A percentile compares a stretch with the other conserved stretches of the same genome.
Evolutionary conservation across 2,113 vertebrate genomes (phyloP).

Genomic region (Zosterops hypoxanthus): DNA sequence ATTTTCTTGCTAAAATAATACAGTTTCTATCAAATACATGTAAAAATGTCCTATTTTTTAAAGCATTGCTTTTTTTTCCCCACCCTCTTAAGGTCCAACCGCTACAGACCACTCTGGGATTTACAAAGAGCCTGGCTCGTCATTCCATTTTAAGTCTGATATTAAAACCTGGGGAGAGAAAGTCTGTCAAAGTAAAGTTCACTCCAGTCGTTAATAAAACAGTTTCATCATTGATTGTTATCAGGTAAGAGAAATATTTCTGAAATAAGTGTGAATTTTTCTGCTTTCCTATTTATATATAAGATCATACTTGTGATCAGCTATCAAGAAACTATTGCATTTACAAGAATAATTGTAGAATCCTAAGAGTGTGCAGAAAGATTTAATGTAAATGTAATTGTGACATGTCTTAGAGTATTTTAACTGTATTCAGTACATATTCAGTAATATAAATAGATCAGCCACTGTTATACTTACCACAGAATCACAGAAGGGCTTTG

Average conservation of each 20-base stretch:
- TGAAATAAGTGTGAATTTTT: not conserved
- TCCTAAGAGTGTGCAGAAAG: not conserved
- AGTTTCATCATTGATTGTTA: conserved; percentile 89
- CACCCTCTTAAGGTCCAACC: conserved; percentile 77
- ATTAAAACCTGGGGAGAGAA: conserved; percentile 90
- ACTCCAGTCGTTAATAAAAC: conserved; percentile 90
- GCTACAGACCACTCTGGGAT: conserved; percentile 80
- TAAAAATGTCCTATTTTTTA: not conserved
- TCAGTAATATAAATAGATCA: not conserved
- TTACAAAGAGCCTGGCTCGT: conserved; percentile 81
- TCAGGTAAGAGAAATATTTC: conserved; percentile 85
- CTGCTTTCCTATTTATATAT: not conserved
- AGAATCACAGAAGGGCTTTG: not conserved
- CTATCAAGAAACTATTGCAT: not conserved
- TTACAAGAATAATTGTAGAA: not conserved
- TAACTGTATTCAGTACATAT: not conserved
- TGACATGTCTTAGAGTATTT: not conserved
- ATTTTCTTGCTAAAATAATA: not conserved
- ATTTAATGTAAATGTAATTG: not conserved
- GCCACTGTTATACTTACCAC: not conserved
- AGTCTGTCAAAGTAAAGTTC: conserved; percentile 88
- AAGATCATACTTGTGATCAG: not conserved
- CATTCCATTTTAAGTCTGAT: conserved; percentile 88
- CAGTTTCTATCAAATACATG: not conserved
- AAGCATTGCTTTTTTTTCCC: not conserved